These are phyloP conservation scores for Lagenorhynchus albirostris DNA, from an alignment of 2,113 vertebrate genomes.

Conservation along the genomic window DNA sequence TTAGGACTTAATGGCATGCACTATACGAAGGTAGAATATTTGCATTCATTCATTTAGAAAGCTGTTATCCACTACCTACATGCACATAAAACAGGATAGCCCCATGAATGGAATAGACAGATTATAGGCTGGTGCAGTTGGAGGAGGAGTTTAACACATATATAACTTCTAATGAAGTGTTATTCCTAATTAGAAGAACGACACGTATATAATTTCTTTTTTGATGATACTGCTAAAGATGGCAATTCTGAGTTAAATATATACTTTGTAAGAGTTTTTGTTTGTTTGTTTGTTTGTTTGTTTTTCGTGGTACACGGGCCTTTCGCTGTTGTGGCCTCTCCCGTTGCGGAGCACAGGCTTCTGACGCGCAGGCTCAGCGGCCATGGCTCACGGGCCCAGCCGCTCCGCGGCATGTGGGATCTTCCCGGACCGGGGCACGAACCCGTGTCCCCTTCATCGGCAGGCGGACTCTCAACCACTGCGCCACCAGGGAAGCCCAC, in stretches of 20 bases:
- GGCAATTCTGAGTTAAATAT: not conserved
- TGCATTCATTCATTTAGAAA: not conserved
- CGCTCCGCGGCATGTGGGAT: too few relatives aligned
- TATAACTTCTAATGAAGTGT: not conserved
- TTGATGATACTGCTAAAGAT: not conserved
- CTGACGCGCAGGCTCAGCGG: rapidly evolving
- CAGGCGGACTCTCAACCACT: too few relatives aligned
- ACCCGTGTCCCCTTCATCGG: rapidly evolving
- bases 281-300: too few relatives aligned
- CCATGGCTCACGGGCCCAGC: too few relatives aligned
- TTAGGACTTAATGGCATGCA: not conserved
- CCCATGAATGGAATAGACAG: not conserved
- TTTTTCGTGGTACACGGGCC: too few relatives aligned
- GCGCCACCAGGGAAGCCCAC: not conserved
- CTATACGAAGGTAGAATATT: not conserved
- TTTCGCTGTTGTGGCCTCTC: too few relatives aligned
- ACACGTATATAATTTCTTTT: not conserved
- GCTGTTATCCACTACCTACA: not conserved
- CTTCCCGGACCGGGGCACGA: too few relatives aligned
- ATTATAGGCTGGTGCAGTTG: not conserved
- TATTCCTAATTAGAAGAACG: not conserved
- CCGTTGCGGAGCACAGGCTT: too few relatives aligned
- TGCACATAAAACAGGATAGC: not conserved
- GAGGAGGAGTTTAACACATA: not conserved
- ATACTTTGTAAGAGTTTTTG: not conserved